Evolutionary conservation across 2,797 vertebrate species (phyloP), one percentile per base, ranked within the genome.

Genomic region (Esox masquinongy): DNA sequence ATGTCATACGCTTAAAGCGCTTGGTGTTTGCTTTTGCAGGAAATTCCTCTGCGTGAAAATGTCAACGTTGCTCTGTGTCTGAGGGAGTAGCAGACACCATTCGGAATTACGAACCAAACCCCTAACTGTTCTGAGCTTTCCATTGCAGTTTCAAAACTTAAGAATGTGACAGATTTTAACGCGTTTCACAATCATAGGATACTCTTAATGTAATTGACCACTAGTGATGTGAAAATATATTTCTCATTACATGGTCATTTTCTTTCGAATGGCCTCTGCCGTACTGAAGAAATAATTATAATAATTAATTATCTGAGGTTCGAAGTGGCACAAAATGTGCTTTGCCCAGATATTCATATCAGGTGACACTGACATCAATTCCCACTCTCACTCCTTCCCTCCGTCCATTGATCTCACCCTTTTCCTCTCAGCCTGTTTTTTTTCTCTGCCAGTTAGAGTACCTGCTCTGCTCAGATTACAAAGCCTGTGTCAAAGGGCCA

Each of bases 381-480:
- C 64, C 31, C 64, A 7, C 16, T 59, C 56, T 59, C 56, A n/a
- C 56, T 66, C 31, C 63, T 29, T 66, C 5, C 77, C 22, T n/a
- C 50, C 34, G 59, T 70, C 59, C 70, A 77, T 79, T 51, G 82
- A 49, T 79, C 68, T 82, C 73, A 43, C 76, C 75, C 77, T 68
- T 74, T 51, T 59, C 63, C 79, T 81, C 69, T 68, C 79, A 59
- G 63, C 31, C 26, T 9, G 3, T 68, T 51, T 11, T 36, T n/a
- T 66, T 14, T 47, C 50, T 43, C 73, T 67, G 53, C 83, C 80
- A 77, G 85, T 86, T 84, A 84, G 73, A 77, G 49, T 84, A 88
- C 86, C 88, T 91, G 88, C 82, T 82, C 78, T 79, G 85, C 74
- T 92, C 89, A 84, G 82, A 87, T 91, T 92, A 90, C 90, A 90